These are phyloP conservation scores for Hydroisotoma schaefferi DNA, from an alignment of 2,888 invertebrate genomes.

Conservation along the genomic window DNA sequence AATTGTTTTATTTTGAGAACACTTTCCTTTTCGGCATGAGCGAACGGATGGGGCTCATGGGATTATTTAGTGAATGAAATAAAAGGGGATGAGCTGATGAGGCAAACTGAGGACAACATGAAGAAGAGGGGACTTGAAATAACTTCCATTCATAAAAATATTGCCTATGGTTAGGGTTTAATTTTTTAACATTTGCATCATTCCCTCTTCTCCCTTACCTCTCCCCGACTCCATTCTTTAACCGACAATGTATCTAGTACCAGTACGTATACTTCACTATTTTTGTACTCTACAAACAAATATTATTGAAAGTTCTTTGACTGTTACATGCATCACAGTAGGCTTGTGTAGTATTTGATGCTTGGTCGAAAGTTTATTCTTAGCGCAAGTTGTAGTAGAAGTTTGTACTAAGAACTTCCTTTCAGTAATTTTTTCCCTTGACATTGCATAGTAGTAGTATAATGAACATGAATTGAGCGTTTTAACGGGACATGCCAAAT, in stretches of 20 bases:
- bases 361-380: too few relatives aligned
- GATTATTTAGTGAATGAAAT: constrained; percentile 5
- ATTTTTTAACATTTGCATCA: too few relatives aligned
- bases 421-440: too few relatives aligned
- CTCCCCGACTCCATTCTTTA: too few relatives aligned
- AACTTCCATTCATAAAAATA: constrained; percentile 15
- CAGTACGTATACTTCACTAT: not conserved
- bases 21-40: constrained; percentile 5
- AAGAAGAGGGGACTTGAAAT: constrained; percentile 1
- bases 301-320: not conserved
- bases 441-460: too few relatives aligned
- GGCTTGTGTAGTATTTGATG: too few relatives aligned
- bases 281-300: not conserved
- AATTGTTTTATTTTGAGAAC: not conserved
- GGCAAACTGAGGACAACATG: not conserved
- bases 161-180: constrained; percentile 11
- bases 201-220: too few relatives aligned
- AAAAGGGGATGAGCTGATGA: not conserved
- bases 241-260: not conserved
- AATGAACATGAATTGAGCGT: too few relatives aligned
- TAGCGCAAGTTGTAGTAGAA: too few relatives aligned
- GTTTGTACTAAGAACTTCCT: too few relatives aligned
- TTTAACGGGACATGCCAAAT: too few relatives aligned
- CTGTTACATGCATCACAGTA: not conserved
- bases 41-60: not conserved